A percentile compares a stretch with the other conserved stretches of the same genome.
Evolutionary conservation across 2,888 invertebrate genomes (phyloP).

Genomic region (Ernsta delagoae): DNA sequence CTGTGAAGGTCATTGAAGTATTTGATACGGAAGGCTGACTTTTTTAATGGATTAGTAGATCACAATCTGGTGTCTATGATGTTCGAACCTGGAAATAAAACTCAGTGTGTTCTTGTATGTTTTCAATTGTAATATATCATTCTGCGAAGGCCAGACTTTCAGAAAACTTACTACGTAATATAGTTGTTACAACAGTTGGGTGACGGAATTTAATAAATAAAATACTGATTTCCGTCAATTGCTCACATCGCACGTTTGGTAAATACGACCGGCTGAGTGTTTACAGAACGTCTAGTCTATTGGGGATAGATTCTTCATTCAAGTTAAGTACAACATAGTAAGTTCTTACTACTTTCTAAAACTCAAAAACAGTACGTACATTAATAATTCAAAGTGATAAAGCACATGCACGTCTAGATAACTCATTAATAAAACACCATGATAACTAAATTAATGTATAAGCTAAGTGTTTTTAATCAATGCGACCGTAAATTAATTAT

Average conservation of each 20-base stretch:
- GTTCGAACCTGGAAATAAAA: not conserved
- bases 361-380: too few species aligned
- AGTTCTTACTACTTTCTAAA: too few species aligned
- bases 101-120: not conserved
- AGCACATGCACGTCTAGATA: too few species aligned
- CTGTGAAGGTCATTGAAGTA: conserved; percentile 9
- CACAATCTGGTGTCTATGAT: not conserved
- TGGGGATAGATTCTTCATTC: too few species aligned
- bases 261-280: not conserved
- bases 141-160: not conserved
- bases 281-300: not conserved
- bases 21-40: conserved; percentile 8
- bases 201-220: not conserved
- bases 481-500: conserved; percentile 17
- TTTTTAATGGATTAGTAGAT: conserved; percentile 8
- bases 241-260: not conserved
- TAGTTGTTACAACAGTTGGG: not conserved
- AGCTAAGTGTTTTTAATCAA: not conserved
- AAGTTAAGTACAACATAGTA: too few species aligned
- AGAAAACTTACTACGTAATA: not conserved
- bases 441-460: too few species aligned
- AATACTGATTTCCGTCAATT: not conserved
- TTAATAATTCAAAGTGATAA: too few species aligned
- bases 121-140: not conserved
- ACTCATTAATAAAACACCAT: too few species aligned